A percentile compares a stretch with the other conserved stretches of the same genome.
Conservation (phyloP, 1,140 invertebrate genomes). For the Hyles euphorbiae region DNA sequence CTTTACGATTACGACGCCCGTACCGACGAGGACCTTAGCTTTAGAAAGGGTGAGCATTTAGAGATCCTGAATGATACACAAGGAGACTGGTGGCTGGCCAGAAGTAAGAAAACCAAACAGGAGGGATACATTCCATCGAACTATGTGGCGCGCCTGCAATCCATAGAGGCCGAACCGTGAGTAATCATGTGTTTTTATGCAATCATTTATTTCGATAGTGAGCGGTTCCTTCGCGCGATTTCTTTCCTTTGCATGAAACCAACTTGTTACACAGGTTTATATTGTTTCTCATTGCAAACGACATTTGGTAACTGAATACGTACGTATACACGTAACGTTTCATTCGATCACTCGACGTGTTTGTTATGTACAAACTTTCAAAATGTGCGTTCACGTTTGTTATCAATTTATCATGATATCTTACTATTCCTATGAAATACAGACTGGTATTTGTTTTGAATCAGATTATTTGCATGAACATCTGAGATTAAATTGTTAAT, state of each 20-base stretch:
- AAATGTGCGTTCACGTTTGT: too few relatives aligned
- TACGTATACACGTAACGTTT: too few relatives aligned
- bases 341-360: too few relatives aligned
- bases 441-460: too few relatives aligned
- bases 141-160: slow-evolving; percentile 99
- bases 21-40: slow-evolving; percentile 98
- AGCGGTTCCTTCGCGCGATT: slow-evolving; percentile 55
- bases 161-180: slow-evolving; percentile 99
- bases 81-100: slow-evolving; percentile 99
- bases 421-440: too few relatives aligned
- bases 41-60: slow-evolving; percentile 98
- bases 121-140: slow-evolving; percentile 99
- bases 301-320: too few relatives aligned
- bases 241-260: slow-evolving; percentile 47
- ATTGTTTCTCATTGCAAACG: slow-evolving; percentile 1
- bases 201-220: slow-evolving; percentile 52
- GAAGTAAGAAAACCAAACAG: slow-evolving; percentile 94
- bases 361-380: too few relatives aligned
- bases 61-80: slow-evolving; percentile 98
- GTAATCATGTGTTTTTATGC: slow-evolving; percentile 75
- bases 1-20: slow-evolving; percentile 99
- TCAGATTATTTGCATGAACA: too few relatives aligned
- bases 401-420: too few relatives aligned
- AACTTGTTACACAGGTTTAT: slow-evolving; percentile 1
- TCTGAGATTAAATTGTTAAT: too few relatives aligned